These are phyloP conservation scores for Syngnathoides biaculeatus DNA, from an alignment of 2,113 vertebrate species.

Conservation along the genomic window DNA sequence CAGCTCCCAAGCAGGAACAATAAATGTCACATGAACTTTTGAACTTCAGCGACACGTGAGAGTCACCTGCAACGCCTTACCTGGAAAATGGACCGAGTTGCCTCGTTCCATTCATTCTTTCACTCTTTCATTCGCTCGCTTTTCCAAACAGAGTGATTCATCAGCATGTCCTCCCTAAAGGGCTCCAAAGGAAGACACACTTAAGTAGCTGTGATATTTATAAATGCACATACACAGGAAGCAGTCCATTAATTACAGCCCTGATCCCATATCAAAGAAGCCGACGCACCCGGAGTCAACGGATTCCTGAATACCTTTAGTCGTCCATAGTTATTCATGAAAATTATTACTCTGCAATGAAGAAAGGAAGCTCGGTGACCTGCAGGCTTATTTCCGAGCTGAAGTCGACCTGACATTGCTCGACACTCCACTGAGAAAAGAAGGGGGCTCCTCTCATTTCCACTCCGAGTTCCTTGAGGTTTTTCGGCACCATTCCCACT, in stretches of 20 bases:
- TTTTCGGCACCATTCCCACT: too few relatives aligned
- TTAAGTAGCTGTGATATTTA: constrained; percentile 11
- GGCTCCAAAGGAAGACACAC: constrained; percentile 24
- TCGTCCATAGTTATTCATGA: not conserved
- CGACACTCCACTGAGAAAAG: constrained; percentile 18
- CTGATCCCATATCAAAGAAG: constrained; percentile 1
- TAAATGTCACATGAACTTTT: constrained; percentile 44
- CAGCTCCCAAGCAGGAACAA: too few relatives aligned
- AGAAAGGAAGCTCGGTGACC: constrained; percentile 18
- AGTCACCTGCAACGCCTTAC: constrained; percentile 35
- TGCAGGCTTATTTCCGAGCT: constrained; percentile 33
- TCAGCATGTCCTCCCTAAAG: not conserved
- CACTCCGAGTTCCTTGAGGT: too few relatives aligned
- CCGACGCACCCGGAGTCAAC: not conserved
- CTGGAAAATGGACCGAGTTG: constrained; percentile 32
- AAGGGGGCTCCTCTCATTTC: constrained; percentile 9
- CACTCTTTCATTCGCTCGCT: not conserved
- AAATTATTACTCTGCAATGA: not conserved
- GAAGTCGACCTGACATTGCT: constrained; percentile 35
- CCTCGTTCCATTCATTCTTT: constrained; percentile 11
- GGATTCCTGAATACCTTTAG: not conserved
- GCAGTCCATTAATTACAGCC: not conserved
- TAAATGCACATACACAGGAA: constrained; percentile 1
- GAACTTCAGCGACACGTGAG: constrained; percentile 38
- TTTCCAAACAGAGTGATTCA: constrained; percentile 35